Base-by-base conservation (phyloP, 2,113 vertebrate species). In the Neofelis nebulosa region DNA sequence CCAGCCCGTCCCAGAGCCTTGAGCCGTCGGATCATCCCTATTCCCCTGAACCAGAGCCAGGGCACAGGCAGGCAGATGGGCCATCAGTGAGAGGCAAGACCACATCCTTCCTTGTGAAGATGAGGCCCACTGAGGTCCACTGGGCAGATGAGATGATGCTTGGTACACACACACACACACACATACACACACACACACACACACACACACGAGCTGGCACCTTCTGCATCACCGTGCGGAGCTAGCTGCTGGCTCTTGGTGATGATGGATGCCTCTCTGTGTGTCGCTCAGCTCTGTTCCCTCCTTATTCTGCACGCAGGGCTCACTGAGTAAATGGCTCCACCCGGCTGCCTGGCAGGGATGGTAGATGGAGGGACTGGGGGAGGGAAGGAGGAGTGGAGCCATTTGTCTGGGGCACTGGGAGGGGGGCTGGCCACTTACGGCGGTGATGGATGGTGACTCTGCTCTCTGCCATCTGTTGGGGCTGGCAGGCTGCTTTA, bases 341-440 rank as follows among this genome's bases (percentile, higher is more conserved):
- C 1, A 10, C 97, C 93, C 27, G 4, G 78, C 83, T 95, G 92
- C 89, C 91, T 92, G 79, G 95, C 87, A 95, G n/a, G 74, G 90
- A 76, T 38, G 27, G 95, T 85, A n/a, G 97, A 68, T 50, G 71
- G 82, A 76, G 65, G 73, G 81, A 65, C 61, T 8, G 65, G 15
- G 85, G 94, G 86, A 95, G 93, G 93, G 89, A 92, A 50, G 38
- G 48, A 96, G 90, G 84, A 87, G 94, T 9, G 11, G 66, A 97
- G 78, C 92, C 94, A 91, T 98, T 98, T 98, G 97, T 98, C 96
- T 98, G 89, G 91, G 97, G 82, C 71, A 96, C 82, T 3, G 1
- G 94, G 97, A 96, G 96, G 96, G 91, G 95, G 98, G 96, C 52
- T 96, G 98, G 98, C 98, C 97, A 97, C 98, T 98, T 98, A 97